Conservation (phyloP, 2,888 invertebrate genomes). For the Lasioglossum pauxillum region DNA sequence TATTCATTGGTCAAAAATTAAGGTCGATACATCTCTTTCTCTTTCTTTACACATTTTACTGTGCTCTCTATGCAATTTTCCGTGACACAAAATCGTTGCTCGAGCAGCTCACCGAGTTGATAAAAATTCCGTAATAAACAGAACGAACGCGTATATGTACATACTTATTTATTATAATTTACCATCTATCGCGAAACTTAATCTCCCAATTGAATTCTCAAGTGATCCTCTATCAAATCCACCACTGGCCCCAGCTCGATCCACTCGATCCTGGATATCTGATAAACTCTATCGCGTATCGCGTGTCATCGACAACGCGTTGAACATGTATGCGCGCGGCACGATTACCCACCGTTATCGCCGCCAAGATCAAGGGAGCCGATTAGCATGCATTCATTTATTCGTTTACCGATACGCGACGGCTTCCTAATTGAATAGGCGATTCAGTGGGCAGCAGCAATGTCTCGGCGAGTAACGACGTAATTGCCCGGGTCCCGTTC, state of each 20-base stretch:
- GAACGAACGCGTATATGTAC: background rate
- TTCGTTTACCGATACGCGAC: background rate
- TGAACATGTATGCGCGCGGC: background rate
- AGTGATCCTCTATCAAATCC: constrained; percentile 6
- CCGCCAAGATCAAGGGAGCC: constrained; percentile 7
- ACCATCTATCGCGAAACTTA: background rate
- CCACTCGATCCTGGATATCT: background rate
- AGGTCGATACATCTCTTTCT: background rate
- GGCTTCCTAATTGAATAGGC: constrained; percentile 6
- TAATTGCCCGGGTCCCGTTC: background rate
- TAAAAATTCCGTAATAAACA: background rate
- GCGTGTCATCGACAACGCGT: constrained; percentile 4
- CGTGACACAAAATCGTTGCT: background rate
- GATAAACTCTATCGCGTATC: background rate
- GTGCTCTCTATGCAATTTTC: background rate
- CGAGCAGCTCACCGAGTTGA: background rate
- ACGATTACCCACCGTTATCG: background rate
- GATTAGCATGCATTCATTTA: constrained; percentile 5
- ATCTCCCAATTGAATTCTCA: background rate
- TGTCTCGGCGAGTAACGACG: constrained; percentile 2
- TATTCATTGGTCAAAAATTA: too few relatives aligned
- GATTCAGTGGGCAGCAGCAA: background rate
- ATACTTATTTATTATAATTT: background rate
- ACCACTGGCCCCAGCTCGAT: background rate
- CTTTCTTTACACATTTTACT: background rate